phyloP scores from a whole-genome alignment of 2,888 invertebrate species.

The Sipha maydis region DNA sequence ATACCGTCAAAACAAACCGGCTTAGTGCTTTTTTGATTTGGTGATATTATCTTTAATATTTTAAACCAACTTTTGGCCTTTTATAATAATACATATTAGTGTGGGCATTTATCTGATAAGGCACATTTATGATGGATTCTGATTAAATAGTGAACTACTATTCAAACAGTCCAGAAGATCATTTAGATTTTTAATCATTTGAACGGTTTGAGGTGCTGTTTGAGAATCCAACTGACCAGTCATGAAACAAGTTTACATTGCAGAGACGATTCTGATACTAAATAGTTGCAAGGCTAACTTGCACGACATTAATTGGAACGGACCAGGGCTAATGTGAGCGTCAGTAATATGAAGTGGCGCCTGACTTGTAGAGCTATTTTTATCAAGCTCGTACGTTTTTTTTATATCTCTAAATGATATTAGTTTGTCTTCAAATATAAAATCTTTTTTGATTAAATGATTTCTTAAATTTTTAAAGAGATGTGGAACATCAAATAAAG shows the following conservation, averaged over 20 bases:
- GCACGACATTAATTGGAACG: conserved; percentile 65
- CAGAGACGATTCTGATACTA: conserved; percentile 64
- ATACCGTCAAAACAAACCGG: conserved; percentile 64
- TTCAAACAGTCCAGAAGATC: conserved; percentile 65
- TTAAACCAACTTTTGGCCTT: conserved; percentile 11
- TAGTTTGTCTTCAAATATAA: conserved; percentile 54
- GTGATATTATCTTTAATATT: neutral
- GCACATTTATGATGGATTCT: conserved; percentile 64
- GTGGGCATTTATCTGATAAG: conserved; percentile 50
- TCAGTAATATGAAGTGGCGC: no score
- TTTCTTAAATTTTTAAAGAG: conserved; percentile 64
- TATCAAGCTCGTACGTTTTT: conserved; percentile 63
- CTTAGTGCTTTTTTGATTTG: neutral
- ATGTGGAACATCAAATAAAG: conserved; percentile 64
- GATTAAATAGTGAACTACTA: conserved; percentile 54
- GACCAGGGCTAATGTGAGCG: conserved; percentile 63
- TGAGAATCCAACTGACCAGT: conserved; percentile 63
- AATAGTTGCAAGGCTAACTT: conserved; percentile 65
- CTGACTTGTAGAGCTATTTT: conserved; percentile 54
- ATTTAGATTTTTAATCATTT: conserved; percentile 64
- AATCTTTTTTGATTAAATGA: conserved; percentile 63
- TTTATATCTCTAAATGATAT: conserved; percentile 64
- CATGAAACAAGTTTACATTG: conserved; percentile 63
- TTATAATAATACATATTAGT: neutral
- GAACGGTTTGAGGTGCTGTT: conserved; percentile 62